Evolutionary conservation across 2,113 vertebrate genomes (phyloP).

Genomic region (Cyphomyrus discorhynchus): DNA sequence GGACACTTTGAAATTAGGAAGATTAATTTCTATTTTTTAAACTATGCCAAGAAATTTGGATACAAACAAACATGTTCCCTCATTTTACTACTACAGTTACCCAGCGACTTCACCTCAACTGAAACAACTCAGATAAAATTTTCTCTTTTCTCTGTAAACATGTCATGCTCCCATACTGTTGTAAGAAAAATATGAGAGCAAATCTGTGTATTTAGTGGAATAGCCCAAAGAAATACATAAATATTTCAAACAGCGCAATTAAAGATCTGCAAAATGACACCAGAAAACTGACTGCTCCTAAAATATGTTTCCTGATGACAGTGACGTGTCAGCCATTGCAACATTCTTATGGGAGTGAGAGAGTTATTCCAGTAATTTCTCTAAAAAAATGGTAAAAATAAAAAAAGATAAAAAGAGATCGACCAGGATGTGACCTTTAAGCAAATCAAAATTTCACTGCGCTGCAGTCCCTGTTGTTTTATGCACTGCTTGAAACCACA

Average conservation of each 20-base stretch:
- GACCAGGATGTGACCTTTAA: background rate
- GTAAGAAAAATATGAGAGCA: background rate
- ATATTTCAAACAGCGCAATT: conserved; percentile 3
- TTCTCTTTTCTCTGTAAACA: background rate
- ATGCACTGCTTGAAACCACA: background rate
- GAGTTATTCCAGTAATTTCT: background rate
- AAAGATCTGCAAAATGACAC: background rate
- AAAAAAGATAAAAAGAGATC: background rate
- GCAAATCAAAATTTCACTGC: background rate
- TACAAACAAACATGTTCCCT: background rate
- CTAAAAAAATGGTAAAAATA: background rate
- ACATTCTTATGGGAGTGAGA: background rate
- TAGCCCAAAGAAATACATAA: background rate
- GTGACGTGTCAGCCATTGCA: background rate
- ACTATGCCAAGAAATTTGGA: background rate
- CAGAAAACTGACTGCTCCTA: background rate
- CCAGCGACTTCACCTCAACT: background rate
- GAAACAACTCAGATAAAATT: background rate
- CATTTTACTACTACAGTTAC: background rate
- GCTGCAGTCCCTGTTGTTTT: background rate
- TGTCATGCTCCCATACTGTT: background rate
- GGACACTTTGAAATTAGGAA: background rate
- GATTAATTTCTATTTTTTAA: background rate
- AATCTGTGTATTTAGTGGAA: background rate
- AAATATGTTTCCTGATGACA: background rate